Evolutionary conservation across 2,797 vertebrate genomes (phyloP), one percentile per base, ranked within the genome.

Genomic region (Ispidina lecontei): DNA sequence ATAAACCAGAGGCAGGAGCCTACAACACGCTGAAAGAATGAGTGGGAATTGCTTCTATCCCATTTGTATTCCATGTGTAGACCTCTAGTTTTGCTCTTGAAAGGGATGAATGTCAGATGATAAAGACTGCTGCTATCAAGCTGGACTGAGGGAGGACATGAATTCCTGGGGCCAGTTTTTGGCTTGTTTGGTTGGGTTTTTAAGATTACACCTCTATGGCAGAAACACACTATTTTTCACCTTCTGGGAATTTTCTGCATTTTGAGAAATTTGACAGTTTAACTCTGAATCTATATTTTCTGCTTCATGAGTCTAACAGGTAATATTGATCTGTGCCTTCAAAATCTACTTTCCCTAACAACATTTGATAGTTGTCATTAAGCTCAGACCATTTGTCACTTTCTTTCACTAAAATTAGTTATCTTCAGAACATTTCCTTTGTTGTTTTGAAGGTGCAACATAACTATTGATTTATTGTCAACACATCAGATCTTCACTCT

Each of bases 401-500:
- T 89, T 79, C 56, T 79, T 93, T 75, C 71, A 60, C 33, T 83
- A 52, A 85, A 95, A 59, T 28, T 22, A 93, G 39, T 85, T 72
- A 91, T 62, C 41, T 33, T 73, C 47, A 80, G 52, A 92, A 75
- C 39, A 84, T 56, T 63, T 91, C 20, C 60, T 92, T 86, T 81
- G 72, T 59, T 89, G 63, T 65, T 87, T 83, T 75, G 65, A 85
- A 94, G 71, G 46, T 62, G 69, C 83, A 77, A 80, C 74, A 18
- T 37, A 89, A 72, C 51, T 69, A 95, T 91, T 56, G 94, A 93
- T 94, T 93, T 85, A 78, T 65, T 89, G 90, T 79, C 91, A 93
- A 41, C 54, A 65, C 58, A 43, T 83, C 2, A 12, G 70, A 67
- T 33, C 21, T 78, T 56, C 64, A 28, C 41, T 71, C 29, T 64